These are phyloP conservation scores for Pandion haliaetus DNA, from an alignment of 2,113 vertebrate genomes.

Conservation along the genomic window DNA sequence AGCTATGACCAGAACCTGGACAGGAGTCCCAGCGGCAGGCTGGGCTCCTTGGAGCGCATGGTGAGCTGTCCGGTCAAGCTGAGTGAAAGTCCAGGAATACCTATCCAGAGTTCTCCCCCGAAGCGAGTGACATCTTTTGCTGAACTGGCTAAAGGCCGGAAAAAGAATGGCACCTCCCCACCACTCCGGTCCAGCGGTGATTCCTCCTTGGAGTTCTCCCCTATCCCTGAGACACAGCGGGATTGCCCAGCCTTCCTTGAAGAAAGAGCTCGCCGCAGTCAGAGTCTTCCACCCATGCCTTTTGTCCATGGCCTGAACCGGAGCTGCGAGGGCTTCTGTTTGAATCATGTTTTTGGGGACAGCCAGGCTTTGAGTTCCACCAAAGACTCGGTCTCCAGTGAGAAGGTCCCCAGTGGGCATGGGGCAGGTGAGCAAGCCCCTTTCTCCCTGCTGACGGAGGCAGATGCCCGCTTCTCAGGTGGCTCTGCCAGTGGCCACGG, in stretches of 20 bases:
- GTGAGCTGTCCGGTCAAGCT: slow-evolving; percentile 92
- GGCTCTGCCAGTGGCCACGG: background rate
- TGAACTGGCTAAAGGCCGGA: slow-evolving; percentile 89
- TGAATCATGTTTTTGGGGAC: slow-evolving; percentile 43
- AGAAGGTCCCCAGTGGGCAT: slow-evolving; percentile 34
- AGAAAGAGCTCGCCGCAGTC: slow-evolving; percentile 65
- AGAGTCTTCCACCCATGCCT: slow-evolving; percentile 77
- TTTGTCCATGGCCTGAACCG: slow-evolving; percentile 77
- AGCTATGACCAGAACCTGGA: slow-evolving; percentile 96
- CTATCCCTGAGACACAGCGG: slow-evolving; percentile 77
- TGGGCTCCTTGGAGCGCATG: slow-evolving; percentile 93
- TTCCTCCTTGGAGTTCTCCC: slow-evolving; percentile 86
- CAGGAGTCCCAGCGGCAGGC: slow-evolving; percentile 77
- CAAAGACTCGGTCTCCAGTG: slow-evolving; percentile 12
- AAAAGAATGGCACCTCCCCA: slow-evolving; percentile 73
- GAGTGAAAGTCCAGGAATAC: slow-evolving; percentile 78
- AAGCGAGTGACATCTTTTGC: slow-evolving; percentile 93
- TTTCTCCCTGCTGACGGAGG: slow-evolving; percentile 58
- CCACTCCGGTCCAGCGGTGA: slow-evolving; percentile 72
- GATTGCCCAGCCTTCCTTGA: slow-evolving; percentile 60
- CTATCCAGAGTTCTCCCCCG: slow-evolving; percentile 69
- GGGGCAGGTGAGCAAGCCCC: slow-evolving; percentile 63
- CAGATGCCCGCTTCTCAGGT: slow-evolving; percentile 55
- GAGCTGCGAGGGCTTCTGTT: slow-evolving; percentile 72
- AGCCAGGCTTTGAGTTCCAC: background rate